Base-by-base conservation (phyloP, 2,797 vertebrate genomes). In the Diceros bicornis region DNA sequence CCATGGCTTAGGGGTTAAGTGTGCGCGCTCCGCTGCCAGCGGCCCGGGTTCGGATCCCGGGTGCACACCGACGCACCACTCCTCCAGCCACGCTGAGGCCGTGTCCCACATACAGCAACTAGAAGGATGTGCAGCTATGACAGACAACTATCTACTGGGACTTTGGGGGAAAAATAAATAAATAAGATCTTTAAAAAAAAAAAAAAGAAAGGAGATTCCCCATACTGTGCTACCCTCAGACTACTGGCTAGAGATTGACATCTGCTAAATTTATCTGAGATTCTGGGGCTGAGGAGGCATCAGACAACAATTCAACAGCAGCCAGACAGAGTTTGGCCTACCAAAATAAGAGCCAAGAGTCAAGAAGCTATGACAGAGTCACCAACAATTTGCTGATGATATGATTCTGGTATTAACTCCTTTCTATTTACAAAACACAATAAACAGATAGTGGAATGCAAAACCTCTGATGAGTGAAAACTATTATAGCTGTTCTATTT, bases 401-500 rank as follows among this genome's bases (percentile, higher is more conserved):
- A 32, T 69, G 71, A 95, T 89, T 93, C 79, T 88, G 62, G 23
- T 75, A 95, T 85, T 92, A 97, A 85, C 81, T 77, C 47, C 84
- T 94, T 96, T 93, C 90, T 97, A 59, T 71, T 92, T 97, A 94
- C 84, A 96, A 97, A 97, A 92, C 78, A 97, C n/a, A 96, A 96
- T 59, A 68, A 74, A 96, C 69, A 89, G 71, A 74, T 20, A 95
- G 69, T n/a, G 55, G 79, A 87, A 96, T 52, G 44, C 10, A 96
- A 96, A 95, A 71, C 37, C 87, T 93, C 62, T 71, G 37, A 83
- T 79, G 82, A 92, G 44, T 71, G 71, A 88, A 94, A 97, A 82
- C 89, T 95, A 64, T 83, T 69, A 93, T 2, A 91, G 89, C 55
- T 71, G 27, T 66, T 95, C 41, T 94, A 79, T 92, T 88, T 91